phyloP scores from a whole-genome alignment of 2,888 invertebrate species.

The Pediacus dermestoides region DNA sequence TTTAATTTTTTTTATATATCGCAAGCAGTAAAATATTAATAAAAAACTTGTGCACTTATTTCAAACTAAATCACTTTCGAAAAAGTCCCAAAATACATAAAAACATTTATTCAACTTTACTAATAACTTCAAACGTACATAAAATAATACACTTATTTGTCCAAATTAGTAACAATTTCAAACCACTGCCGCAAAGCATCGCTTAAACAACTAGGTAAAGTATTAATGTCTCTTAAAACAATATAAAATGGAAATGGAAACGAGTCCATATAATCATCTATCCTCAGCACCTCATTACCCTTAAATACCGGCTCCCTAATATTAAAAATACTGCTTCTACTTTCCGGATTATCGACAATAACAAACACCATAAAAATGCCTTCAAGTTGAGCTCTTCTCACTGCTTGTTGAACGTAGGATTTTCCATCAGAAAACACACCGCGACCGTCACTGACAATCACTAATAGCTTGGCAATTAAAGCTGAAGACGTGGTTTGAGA shows the following conservation, averaged over 20 bases:
- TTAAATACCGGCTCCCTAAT: slow-evolving; percentile 75
- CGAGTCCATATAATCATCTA: slow-evolving; percentile 84
- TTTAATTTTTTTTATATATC: too few relatives aligned
- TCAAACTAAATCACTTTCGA: too few relatives aligned
- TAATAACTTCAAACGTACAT: too few relatives aligned
- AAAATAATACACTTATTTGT: slow-evolving; percentile 28
- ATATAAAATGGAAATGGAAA: slow-evolving; percentile 99
- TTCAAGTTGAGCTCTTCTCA: slow-evolving; percentile 73
- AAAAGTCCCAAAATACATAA: too few relatives aligned
- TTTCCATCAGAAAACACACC: slow-evolving; percentile 88
- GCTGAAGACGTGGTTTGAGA: slow-evolving; percentile 49
- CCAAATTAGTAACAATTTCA: slow-evolving; percentile 76
- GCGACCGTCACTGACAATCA: slow-evolving; percentile 93
- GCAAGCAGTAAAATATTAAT: too few relatives aligned
- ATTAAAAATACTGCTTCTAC: slow-evolving; percentile 90
- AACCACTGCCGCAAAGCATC: slow-evolving; percentile 99
- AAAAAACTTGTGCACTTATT: too few relatives aligned
- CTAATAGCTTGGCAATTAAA: slow-evolving; percentile 75
- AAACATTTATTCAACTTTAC: too few relatives aligned
- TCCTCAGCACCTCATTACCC: slow-evolving; percentile 56
- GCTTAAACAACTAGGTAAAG: slow-evolving; percentile 85
- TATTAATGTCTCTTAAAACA: slow-evolving; percentile 83
- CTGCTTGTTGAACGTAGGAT: slow-evolving; percentile 70
- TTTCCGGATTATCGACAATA: slow-evolving; percentile 89
- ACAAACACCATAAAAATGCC: slow-evolving; percentile 93